phyloP scores from a whole-genome alignment of 2,888 invertebrate species.

The Portevinia maculata region DNA sequence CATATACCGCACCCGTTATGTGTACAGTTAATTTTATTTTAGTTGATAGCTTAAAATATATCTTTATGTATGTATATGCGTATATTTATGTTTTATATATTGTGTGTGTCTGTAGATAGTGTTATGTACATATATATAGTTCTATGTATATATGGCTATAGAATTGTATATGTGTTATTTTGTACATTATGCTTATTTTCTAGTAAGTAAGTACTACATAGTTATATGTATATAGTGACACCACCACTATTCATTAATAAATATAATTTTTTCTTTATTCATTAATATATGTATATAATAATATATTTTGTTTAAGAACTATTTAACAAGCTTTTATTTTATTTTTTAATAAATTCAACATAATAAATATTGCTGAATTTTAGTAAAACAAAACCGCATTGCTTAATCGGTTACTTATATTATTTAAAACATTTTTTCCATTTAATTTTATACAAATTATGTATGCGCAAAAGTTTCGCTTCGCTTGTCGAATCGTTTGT shows the following conservation, averaged over 20 bases:
- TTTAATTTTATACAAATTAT: slow-evolving; percentile 28
- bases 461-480: slow-evolving; percentile 14
- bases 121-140: slow-evolving; percentile 42
- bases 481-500: slow-evolving; percentile 17
- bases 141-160: slow-evolving; percentile 24
- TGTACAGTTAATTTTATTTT: no score
- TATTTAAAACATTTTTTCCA: neutral
- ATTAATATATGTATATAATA: slow-evolving; percentile 56
- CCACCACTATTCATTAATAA: slow-evolving; percentile 45
- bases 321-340: slow-evolving; percentile 69
- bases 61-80: slow-evolving; percentile 48
- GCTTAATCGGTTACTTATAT: slow-evolving; percentile 9
- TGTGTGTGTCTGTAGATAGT: slow-evolving; percentile 55
- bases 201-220: slow-evolving; percentile 71
- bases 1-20: no score
- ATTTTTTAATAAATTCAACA: slow-evolving; percentile 48
- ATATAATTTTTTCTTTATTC: slow-evolving; percentile 32
- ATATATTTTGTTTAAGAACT: slow-evolving; percentile 69
- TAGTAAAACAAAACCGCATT: slow-evolving; percentile 39
- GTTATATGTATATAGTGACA: slow-evolving; percentile 61
- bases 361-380: slow-evolving; percentile 66
- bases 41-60: no score
- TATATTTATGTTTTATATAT: slow-evolving; percentile 35
- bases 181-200: slow-evolving; percentile 72
- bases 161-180: slow-evolving; percentile 48